Percentiles rank a stretch among this genome's conserved stretches.
Conservation (phyloP, 2,797 vertebrate species). For the Malurus splendens region DNA sequence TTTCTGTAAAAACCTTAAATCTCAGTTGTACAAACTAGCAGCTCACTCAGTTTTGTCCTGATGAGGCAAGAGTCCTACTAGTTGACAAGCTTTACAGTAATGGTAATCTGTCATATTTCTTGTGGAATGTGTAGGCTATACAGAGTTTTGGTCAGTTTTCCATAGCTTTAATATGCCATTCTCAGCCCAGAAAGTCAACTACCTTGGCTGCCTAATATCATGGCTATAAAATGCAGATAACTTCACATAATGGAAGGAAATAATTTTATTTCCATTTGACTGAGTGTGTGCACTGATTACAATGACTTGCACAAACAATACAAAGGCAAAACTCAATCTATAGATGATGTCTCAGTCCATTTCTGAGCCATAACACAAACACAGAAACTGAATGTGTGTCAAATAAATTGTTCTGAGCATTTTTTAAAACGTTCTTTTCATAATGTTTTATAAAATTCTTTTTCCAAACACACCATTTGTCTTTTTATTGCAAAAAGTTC, state of each 20-base stretch:
- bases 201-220: fast-evolving
- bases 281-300: not conserved
- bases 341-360: not conserved
- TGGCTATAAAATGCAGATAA: not conserved
- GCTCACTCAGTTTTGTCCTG: not conserved
- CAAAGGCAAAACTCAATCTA: not conserved
- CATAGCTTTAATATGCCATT: not conserved
- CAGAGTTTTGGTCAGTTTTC: not conserved
- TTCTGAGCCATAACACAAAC: not conserved
- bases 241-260: not conserved
- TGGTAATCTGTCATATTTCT: not conserved
- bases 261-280: not conserved
- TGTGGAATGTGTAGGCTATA: not conserved
- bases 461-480: not conserved
- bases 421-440: not conserved
- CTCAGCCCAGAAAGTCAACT: not conserved
- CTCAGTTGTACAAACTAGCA: not conserved
- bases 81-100: not conserved
- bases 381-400: not conserved
- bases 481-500: not conserved
- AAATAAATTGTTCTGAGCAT: not conserved
- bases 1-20: not conserved
- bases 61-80: not conserved
- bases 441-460: not conserved
- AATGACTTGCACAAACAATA: not conserved